Evolutionary conservation across 2,113 vertebrate species (phyloP).

Genomic region (Corythornis madagascariensis): DNA sequence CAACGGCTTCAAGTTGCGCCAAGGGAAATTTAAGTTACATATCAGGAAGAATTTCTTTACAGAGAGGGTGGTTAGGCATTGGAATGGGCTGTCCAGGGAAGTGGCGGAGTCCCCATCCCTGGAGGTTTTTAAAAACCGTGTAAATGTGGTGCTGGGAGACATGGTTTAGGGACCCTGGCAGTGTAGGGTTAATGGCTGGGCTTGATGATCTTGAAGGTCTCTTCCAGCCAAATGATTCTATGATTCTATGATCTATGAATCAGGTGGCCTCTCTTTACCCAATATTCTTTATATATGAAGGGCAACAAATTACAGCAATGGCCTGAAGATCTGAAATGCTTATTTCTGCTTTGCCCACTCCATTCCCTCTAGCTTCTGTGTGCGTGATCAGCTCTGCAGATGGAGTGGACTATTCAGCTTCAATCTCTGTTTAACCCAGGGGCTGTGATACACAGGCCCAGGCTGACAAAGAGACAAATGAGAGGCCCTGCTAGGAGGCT

Average conservation of each 20-base stretch:
- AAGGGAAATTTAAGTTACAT: too few relatives aligned
- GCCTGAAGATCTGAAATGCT: neutral
- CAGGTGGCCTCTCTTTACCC: neutral
- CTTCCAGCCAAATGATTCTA: too few relatives aligned
- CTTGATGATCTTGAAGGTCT: too few relatives aligned
- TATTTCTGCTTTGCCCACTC: neutral
- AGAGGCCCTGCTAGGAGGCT: neutral
- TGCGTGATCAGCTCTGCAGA: neutral
- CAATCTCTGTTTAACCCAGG: neutral
- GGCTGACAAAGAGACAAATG: neutral
- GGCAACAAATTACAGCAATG: neutral
- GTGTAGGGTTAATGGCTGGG: too few relatives aligned
- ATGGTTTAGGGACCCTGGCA: too few relatives aligned
- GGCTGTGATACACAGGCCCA: rapidly evolving
- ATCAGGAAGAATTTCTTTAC: too few relatives aligned
- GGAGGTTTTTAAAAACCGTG: too few relatives aligned
- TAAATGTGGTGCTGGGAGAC: too few relatives aligned
- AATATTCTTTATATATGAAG: neutral
- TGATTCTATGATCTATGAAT: neutral
- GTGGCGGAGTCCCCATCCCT: too few relatives aligned
- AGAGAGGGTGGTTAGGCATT: too few relatives aligned
- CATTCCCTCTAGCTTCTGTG: neutral
- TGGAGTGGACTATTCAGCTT: neutral
- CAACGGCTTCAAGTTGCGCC: too few relatives aligned
- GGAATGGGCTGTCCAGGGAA: too few relatives aligned